A percentile compares a stretch with the other conserved stretches of the same genome.
Conservation (phyloP, 2,888 invertebrate species). For the Halictus quadricinctus region DNA sequence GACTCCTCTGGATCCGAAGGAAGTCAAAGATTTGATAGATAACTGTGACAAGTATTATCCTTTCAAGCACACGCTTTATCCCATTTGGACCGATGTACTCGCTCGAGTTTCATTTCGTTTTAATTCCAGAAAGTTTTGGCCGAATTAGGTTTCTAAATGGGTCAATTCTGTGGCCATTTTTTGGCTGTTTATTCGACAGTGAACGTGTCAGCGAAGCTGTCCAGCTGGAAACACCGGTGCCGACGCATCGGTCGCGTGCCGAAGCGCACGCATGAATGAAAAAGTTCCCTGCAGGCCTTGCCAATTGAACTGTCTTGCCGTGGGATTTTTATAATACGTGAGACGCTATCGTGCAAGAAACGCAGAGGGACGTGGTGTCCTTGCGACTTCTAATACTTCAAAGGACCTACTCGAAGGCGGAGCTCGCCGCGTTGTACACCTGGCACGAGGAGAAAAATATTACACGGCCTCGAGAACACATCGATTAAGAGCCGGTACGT, state of each 20-base stretch:
- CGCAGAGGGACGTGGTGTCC: conserved; percentile 39
- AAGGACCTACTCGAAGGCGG: conserved; percentile 23
- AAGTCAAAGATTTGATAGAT: too few species aligned
- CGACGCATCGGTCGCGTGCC: not conserved
- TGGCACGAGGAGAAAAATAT: conserved; percentile 36
- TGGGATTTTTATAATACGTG: conserved; percentile 26
- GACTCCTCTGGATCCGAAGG: not conserved
- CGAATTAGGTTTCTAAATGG: not conserved
- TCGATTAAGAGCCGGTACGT: conserved; percentile 49
- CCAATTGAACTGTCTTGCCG: conserved; percentile 45
- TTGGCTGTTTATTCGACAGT: too few species aligned
- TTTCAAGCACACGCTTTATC: too few species aligned
- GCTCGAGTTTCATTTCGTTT: not conserved
- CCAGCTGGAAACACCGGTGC: not conserved
- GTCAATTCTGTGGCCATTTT: not conserved
- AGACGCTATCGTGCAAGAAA: conserved; percentile 25
- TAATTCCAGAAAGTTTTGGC: not conserved
- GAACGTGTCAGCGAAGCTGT: not conserved
- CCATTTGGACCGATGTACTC: too few species aligned
- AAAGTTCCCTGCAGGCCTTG: conserved; percentile 35
- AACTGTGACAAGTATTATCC: too few species aligned
- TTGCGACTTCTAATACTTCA: conserved; percentile 51
- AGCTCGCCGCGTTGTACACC: conserved; percentile 5
- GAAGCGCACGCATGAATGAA: conserved; percentile 44
- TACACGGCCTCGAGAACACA: conserved; percentile 46